Percentiles rank a stretch among this genome's conserved stretches.
Conservation (phyloP, 2,888 invertebrate species). For the Tachina fera region DNA sequence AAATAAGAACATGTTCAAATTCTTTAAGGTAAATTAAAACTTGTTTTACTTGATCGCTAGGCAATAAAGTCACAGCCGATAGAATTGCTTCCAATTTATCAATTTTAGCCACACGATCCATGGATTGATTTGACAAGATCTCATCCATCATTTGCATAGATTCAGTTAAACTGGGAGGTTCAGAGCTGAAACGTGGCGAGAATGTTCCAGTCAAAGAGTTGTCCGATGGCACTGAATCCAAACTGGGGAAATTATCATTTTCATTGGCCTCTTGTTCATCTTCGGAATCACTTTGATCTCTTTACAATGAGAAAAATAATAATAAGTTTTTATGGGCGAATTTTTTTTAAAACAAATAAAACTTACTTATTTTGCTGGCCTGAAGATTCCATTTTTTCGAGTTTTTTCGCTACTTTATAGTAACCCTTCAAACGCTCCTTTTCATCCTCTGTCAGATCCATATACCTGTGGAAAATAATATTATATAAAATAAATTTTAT, state of each 20-base stretch:
- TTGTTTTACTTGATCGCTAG: slow-evolving; percentile 84
- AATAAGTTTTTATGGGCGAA: background rate
- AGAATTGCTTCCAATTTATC: slow-evolving; percentile 93
- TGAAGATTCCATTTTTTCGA: slow-evolving; percentile 93
- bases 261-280: slow-evolving; percentile 88
- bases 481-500: background rate
- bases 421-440: slow-evolving; percentile 95
- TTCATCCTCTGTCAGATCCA: slow-evolving; percentile 95
- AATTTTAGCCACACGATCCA: slow-evolving; percentile 93
- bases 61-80: slow-evolving; percentile 90
- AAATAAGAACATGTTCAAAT: background rate
- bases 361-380: slow-evolving; percentile 86
- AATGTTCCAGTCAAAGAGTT: slow-evolving; percentile 86
- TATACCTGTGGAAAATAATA: slow-evolving; percentile 85
- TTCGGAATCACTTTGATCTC: slow-evolving; percentile 89
- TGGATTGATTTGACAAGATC: slow-evolving; percentile 90
- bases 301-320: slow-evolving; percentile 74
- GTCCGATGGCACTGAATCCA: slow-evolving; percentile 91
- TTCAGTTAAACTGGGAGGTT: slow-evolving; percentile 88
- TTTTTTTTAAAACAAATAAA: slow-evolving; percentile 22
- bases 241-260: slow-evolving; percentile 88
- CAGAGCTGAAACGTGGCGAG: slow-evolving; percentile 87
- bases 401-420: slow-evolving; percentile 93
- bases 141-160: slow-evolving; percentile 95
- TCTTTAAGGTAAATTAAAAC: background rate